Evolutionary conservation across 2,797 vertebrate species (phyloP).

Genomic region (Kryptolebias ocellatus): DNA sequence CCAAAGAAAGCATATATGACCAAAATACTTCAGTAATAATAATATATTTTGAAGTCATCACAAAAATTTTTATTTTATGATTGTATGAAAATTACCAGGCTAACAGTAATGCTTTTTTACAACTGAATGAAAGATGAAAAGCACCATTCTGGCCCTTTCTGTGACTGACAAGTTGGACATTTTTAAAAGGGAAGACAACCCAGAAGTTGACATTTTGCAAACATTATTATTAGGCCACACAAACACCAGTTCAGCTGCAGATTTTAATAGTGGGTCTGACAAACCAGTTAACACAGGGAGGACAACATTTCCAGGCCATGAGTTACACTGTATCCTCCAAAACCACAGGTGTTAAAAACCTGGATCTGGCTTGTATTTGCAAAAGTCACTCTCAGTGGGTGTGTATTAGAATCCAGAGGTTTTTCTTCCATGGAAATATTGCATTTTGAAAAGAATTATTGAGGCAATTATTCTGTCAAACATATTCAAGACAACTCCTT

Average conservation of each 20-base stretch:
- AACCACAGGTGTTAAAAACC: constrained; percentile 5
- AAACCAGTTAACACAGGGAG: not conserved
- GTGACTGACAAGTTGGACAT: constrained; percentile 7
- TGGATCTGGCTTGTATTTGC: not conserved
- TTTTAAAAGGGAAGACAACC: constrained; percentile 15
- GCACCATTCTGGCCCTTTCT: constrained; percentile 3
- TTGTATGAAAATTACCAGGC: too few relatives aligned
- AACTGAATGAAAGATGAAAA: not conserved
- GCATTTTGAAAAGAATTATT: constrained; percentile 2
- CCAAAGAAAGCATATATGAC: too few relatives aligned
- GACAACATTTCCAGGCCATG: not conserved
- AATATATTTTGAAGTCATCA: not conserved
- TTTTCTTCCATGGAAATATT: not conserved
- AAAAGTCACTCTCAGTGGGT: not conserved
- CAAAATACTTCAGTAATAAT: not conserved
- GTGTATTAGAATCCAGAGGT: not conserved
- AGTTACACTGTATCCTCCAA: not conserved
- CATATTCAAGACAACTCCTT: not conserved
- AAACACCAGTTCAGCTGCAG: constrained; percentile 18
- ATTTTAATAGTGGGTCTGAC: constrained; percentile 7
- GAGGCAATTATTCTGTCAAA: not conserved
- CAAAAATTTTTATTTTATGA: too few relatives aligned
- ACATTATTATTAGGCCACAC: constrained; percentile 4
- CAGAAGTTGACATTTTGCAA: constrained; percentile 16
- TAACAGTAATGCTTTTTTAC: too few relatives aligned